Base-by-base conservation (phyloP, 2,113 vertebrate species). In the Labrus mixtus region DNA sequence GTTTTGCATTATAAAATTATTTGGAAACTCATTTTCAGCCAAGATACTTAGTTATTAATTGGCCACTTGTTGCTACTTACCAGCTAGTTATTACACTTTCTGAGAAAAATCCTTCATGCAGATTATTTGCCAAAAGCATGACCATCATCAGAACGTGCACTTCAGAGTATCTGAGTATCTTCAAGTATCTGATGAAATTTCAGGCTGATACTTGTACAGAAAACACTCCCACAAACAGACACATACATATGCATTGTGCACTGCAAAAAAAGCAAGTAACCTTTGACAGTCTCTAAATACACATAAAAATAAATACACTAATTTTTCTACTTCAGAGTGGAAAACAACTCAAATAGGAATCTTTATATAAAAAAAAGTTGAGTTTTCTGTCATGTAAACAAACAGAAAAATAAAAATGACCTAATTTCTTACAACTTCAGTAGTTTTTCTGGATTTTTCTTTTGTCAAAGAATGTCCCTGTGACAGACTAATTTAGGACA, bases 21-120 rank as follows among this genome's bases (percentile, higher is more conserved):
- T 79, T 59, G 76, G 83, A 91, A 87, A 82, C 46, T 63, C 41
- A 6, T 73, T 83, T 73, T 78, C 15, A 59, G 56, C 51, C 78
- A 88, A 72, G 68, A 29, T 70, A 16, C 50, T 73, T 80, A 73
- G 64, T 68, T 82, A 72, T 60, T 85, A 78, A 82, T 72, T 62
- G 36, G 48, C 64, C 77, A 57, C 77, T 75, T 72, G 64, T 13
- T 81, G 55, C 76, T 78, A 10, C 77, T 76, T 63, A 75, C 23
- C 51, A 55, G 66, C 19, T 43, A 62, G 23, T 75, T 65, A 73
- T 46, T 51, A 33, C 17, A 72, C 29, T n/a, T 73, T 66, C 46
- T 55, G 43, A 17, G 60, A 36, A 41, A 29, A 45, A 57, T 20
- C 15, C 25, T 78, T 69, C 29, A 37, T 65, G 33, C 43, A 37